Base-by-base conservation (phyloP, 2,113 vertebrate species). In the Morone saxatilis region DNA sequence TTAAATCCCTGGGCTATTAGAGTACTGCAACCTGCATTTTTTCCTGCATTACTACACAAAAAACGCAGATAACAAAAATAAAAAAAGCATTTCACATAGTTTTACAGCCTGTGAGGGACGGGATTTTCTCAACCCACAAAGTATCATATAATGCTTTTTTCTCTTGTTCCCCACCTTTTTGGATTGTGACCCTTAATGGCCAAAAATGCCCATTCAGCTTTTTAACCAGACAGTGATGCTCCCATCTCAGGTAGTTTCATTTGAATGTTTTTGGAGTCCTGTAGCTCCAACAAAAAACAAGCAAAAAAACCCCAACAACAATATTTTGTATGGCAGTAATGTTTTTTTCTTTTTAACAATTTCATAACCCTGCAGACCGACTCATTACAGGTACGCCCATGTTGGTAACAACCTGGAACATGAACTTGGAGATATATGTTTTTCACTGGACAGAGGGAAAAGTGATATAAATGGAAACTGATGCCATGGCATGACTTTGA, bases 101-200 rank as follows among this genome's bases (percentile, higher is more conserved):
- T 25, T 25, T 25, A 25, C 25, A 25, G 25, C 25, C 40, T 45
- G 14, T 48, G 13, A 48, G 47, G 14, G 57, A 31, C 25, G 1
- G 22, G 57, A 25, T 53, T 53, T 72, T 54, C 47, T 45, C 65
- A 67, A n/a, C n/a, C 56, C 12, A 41, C 63, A 65, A 25, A 54
- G 36, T 14, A 70, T 56, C 36, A 40, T 56, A n/a, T 62, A 56
- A 74, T 66, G 16, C 38, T 25, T 47, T 80, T 38, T 38, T 38
- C 13, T 8, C 41, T 47, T 9, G 53, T 71, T 65, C 13, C 17
- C n/a, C 41, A 48, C 53, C 41, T 43, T 14, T 87, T 66, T 65
- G 7, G 7, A n/a, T 12, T 36, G 6, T 79, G 62, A 43, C 38
- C 4, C 17, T n/a, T 63, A 7, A 4, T 40, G 40, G 56, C 45